These are phyloP conservation scores for Passer domesticus DNA, from an alignment of 2,113 vertebrate species.

Conservation along the genomic window DNA sequence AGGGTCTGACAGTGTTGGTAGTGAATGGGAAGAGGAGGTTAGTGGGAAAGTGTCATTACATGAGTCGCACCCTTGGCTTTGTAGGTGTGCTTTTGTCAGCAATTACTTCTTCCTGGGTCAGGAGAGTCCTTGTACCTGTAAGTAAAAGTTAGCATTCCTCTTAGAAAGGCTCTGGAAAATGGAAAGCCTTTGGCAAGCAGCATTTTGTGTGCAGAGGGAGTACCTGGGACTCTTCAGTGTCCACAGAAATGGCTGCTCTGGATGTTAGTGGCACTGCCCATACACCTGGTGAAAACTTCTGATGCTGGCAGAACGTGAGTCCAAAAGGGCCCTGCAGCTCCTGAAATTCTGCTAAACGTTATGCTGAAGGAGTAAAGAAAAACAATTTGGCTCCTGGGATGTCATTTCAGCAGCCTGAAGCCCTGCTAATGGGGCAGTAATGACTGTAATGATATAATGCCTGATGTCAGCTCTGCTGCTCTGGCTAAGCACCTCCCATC, in stretches of 20 bases:
- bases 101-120: not conserved
- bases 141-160: not conserved
- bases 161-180: not conserved
- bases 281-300: conserved; percentile 6
- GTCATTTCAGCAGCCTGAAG: conserved; percentile 52
- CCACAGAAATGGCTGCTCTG: not conserved
- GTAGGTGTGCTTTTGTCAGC: not conserved
- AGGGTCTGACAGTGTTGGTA: not conserved
- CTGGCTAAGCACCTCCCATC: conserved; percentile 19
- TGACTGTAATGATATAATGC: conserved; percentile 64
- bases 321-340: not conserved
- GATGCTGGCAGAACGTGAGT: not conserved
- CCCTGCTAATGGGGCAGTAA: conserved; percentile 71
- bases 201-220: not conserved
- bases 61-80: not conserved
- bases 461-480: conserved; percentile 31
- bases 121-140: not conserved
- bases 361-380: conserved; percentile 41
- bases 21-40: not conserved
- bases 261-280: not conserved
- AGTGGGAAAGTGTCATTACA: not conserved
- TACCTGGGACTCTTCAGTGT: not conserved
- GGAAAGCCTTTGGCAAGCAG: not conserved
- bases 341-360: conserved; percentile 40
- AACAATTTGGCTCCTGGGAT: conserved; percentile 59